Conservation (phyloP, 2,113 vertebrate genomes). For the Macrotis lagotis region DNA sequence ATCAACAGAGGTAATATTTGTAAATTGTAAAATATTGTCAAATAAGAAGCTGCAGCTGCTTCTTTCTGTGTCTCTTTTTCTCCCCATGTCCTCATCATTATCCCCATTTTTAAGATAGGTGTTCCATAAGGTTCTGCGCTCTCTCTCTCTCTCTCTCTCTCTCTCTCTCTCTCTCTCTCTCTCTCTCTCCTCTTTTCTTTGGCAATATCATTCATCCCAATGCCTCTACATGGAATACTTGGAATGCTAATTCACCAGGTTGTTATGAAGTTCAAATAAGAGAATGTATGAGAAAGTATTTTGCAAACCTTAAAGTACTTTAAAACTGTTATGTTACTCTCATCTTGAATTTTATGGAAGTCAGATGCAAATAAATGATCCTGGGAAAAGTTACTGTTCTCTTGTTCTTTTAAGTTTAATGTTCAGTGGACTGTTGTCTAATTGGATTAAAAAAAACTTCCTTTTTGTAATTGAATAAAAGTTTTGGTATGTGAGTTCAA, state of each 20-base stretch:
- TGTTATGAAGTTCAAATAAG: neutral
- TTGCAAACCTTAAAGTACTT: neutral
- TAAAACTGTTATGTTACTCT: neutral
- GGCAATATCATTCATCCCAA: neutral
- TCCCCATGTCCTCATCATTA: neutral
- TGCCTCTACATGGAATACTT: neutral
- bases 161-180: neutral
- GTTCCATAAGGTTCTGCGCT: neutral
- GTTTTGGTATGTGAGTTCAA: neutral
- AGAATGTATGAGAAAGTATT: neutral
- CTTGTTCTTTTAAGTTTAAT: neutral
- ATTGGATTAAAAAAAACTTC: neutral
- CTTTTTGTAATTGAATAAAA: neutral
- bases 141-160: too few species aligned
- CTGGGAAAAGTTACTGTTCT: neutral
- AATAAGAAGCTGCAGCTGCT: too few species aligned
- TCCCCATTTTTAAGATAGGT: neutral
- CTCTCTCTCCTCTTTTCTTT: neutral
- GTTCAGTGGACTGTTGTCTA: neutral
- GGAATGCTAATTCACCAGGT: neutral
- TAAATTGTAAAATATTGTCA: too few species aligned
- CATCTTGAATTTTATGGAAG: neutral
- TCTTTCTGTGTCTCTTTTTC: neutral
- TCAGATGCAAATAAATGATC: neutral
- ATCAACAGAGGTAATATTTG: neutral